These are phyloP conservation scores for Aphelocoma californica DNA, from an alignment of 2,797 vertebrate genomes.

Conservation along the genomic window DNA sequence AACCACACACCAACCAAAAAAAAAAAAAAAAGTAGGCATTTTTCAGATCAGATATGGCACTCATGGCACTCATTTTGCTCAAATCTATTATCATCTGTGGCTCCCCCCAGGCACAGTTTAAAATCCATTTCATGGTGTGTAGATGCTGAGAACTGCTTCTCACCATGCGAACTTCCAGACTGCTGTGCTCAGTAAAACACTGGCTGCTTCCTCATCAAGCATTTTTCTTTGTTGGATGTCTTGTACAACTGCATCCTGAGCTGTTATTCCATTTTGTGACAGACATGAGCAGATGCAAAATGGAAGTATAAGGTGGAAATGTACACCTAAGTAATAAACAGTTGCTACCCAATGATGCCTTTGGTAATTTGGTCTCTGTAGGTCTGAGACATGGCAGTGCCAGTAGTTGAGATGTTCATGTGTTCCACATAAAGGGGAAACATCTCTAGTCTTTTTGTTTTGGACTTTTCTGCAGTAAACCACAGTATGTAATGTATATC, in stretches of 20 bases:
- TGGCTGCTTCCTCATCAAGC: not conserved
- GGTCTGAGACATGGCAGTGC: not conserved
- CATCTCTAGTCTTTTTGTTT: not conserved
- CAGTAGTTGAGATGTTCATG: not conserved
- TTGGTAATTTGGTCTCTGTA: not conserved
- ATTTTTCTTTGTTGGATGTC: not conserved
- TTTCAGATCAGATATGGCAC: not conserved
- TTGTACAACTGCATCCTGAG: not conserved
- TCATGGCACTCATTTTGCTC: not conserved
- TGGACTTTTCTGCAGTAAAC: not conserved
- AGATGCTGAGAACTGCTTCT: not conserved
- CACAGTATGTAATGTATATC: not conserved
- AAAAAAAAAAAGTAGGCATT: not conserved
- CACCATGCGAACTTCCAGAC: not conserved
- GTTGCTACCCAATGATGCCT: not conserved
- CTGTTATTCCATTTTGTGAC: not conserved
- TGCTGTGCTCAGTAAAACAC: not conserved
- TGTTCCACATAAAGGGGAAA: not conserved
- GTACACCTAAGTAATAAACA: not conserved
- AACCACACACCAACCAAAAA: not conserved
- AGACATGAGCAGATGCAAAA: not conserved
- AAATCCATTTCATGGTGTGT: not conserved
- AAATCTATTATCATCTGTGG: not conserved
- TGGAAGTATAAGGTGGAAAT: not conserved
- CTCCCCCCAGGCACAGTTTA: not conserved